Conservation (phyloP, 2,113 vertebrate species). For the Ictalurus furcatus region DNA sequence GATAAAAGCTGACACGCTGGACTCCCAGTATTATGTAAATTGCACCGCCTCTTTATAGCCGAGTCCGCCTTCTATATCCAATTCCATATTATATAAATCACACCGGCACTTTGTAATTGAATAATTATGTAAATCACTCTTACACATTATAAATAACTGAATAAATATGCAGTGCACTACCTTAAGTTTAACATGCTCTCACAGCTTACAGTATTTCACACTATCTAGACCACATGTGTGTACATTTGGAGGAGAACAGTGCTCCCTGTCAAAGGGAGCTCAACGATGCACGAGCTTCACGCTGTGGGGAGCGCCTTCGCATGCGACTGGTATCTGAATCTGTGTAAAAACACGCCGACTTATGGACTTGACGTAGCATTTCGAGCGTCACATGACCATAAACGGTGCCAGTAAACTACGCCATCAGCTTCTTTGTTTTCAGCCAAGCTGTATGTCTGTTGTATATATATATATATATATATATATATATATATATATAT, state of each 20-base stretch:
- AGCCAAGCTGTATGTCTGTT: too few species aligned
- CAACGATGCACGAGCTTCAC: too few species aligned
- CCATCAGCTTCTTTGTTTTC: too few species aligned
- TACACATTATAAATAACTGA: not conserved
- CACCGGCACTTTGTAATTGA: constrained; percentile 4
- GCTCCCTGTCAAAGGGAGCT: too few species aligned
- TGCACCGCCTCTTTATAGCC: not conserved
- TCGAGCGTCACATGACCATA: too few species aligned
- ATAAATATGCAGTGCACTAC: not conserved
- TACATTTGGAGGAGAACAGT: not conserved
- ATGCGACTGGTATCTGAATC: too few species aligned
- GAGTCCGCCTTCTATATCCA: not conserved
- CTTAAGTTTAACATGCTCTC: not conserved
- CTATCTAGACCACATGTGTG: not conserved
- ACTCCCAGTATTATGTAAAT: constrained; percentile 22
- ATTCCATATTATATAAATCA: constrained; percentile 31
- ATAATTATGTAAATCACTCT: constrained; percentile 25
- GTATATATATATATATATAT: too few species aligned
- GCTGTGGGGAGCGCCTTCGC: too few species aligned
- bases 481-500: too few species aligned
- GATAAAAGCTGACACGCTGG: not conserved
- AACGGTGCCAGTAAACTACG: too few species aligned
- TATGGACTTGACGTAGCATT: too few species aligned
- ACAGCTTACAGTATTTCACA: not conserved
- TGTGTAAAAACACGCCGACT: too few species aligned